phyloP scores from a whole-genome alignment of 2,113 vertebrate species.

The Neopipo cinnamomea region DNA sequence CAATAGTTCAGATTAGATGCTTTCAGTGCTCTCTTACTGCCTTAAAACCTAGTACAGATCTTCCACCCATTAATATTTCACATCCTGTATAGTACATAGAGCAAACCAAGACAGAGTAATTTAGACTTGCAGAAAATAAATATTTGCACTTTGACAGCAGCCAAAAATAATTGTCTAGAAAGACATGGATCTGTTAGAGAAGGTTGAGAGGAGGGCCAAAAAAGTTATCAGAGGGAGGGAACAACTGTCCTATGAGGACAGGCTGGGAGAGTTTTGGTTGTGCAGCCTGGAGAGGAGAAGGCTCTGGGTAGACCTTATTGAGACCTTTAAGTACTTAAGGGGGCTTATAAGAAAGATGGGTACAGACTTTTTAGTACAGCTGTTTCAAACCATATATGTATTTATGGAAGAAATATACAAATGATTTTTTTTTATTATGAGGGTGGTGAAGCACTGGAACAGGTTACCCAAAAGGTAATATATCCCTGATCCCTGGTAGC shows the following conservation, averaged over 20 bases:
- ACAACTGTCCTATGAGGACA: neutral
- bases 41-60: neutral
- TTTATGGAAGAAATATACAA: neutral
- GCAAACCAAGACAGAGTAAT: neutral
- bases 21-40: neutral
- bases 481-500: neutral
- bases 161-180: neutral
- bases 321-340: rapidly evolving
- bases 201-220: neutral
- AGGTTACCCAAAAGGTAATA: neutral
- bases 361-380: neutral
- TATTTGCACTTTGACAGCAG: neutral
- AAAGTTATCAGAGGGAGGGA: neutral
- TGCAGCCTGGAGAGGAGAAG: neutral
- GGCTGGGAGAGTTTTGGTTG: neutral
- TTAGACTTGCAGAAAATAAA: neutral
- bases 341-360: neutral
- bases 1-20: neutral
- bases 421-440: rapidly evolving
- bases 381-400: neutral
- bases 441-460: neutral
- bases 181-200: neutral
- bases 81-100: neutral
- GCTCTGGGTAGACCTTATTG: neutral
- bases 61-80: neutral